Conservation (phyloP, 1,140 invertebrate genomes). For the Chelonus insularis region DNA sequence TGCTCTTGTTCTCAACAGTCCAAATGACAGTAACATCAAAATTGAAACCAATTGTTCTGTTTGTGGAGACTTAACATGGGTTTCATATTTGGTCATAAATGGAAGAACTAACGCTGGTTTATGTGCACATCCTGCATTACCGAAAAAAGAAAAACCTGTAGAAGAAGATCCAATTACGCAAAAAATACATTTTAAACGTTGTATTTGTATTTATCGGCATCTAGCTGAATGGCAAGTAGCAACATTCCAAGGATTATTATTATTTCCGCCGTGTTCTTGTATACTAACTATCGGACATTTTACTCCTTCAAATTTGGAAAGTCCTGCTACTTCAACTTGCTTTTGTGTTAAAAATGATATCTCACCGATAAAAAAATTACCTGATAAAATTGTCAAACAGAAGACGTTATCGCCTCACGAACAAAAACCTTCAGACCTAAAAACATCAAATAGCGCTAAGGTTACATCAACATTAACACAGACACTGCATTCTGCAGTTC, state of each 20-base stretch:
- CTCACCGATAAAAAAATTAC: background rate
- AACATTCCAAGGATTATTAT: conserved; percentile 10
- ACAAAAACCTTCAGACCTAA: no score
- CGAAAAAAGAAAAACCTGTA: background rate
- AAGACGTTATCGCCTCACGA: background rate
- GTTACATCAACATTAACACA: background rate
- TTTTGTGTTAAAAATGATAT: conserved; percentile 7
- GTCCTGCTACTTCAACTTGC: background rate
- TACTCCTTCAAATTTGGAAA: background rate
- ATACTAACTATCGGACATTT: conserved; percentile 13
- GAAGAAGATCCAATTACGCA: background rate
- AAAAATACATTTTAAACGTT: conserved; percentile 2
- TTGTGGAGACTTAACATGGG: conserved; percentile 16
- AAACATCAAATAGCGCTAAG: background rate
- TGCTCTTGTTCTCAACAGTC: conserved; percentile 10
- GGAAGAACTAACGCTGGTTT: conserved; percentile 14
- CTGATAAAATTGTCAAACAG: background rate
- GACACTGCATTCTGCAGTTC: no score
- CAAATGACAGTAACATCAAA: conserved; percentile 5
- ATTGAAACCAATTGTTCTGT: conserved; percentile 13
- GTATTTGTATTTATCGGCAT: conserved; percentile 18
- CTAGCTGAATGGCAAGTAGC: conserved; percentile 23
- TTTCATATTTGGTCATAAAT: conserved; percentile 16
- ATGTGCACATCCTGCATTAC: conserved; percentile 21
- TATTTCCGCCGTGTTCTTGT: conserved; percentile 25